A percentile compares a stretch with the other conserved stretches of the same genome.
These are phyloP conservation scores for Macaria notata DNA, from an alignment of 2,888 invertebrate species.

Conservation along the genomic window DNA sequence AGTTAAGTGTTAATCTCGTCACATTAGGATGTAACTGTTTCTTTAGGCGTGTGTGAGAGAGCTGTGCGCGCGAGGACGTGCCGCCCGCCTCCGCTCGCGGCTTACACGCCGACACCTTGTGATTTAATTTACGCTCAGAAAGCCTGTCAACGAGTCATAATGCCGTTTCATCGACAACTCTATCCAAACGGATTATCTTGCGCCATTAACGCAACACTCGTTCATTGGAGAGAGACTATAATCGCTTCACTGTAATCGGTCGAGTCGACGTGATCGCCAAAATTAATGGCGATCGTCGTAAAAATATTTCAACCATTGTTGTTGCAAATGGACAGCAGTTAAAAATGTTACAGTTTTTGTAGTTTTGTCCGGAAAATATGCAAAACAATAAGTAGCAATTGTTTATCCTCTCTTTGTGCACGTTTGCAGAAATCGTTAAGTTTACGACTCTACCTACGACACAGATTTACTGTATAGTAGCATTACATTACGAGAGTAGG, in stretches of 20 bases:
- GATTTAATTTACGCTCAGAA: slow-evolving; percentile 57
- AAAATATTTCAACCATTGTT: slow-evolving; percentile 9
- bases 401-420: slow-evolving; percentile 15
- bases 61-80: slow-evolving; percentile 62
- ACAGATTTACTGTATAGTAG: slow-evolving; percentile 16
- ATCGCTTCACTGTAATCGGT: slow-evolving; percentile 19
- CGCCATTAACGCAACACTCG: slow-evolving; percentile 44
- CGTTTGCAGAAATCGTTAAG: slow-evolving; percentile 20
- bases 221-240: slow-evolving; percentile 22
- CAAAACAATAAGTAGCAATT: slow-evolving; percentile 16
- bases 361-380: slow-evolving; percentile 15
- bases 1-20: slow-evolving; percentile 55
- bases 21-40: slow-evolving; percentile 70
- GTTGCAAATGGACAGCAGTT: slow-evolving; percentile 11
- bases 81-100: slow-evolving; percentile 50
- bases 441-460: slow-evolving; percentile 20
- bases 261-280: slow-evolving; percentile 16
- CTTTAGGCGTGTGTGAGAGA: slow-evolving; percentile 53
- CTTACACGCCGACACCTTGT: slow-evolving; percentile 70
- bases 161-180: slow-evolving; percentile 56
- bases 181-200: slow-evolving; percentile 65
- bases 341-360: slow-evolving; percentile 23
- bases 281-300: slow-evolving; percentile 8
- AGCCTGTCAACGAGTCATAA: slow-evolving; percentile 72
- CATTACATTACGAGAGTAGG: slow-evolving; percentile 8